Conservation (phyloP, 2,888 invertebrate genomes). For the Oscheius sp. region DNA sequence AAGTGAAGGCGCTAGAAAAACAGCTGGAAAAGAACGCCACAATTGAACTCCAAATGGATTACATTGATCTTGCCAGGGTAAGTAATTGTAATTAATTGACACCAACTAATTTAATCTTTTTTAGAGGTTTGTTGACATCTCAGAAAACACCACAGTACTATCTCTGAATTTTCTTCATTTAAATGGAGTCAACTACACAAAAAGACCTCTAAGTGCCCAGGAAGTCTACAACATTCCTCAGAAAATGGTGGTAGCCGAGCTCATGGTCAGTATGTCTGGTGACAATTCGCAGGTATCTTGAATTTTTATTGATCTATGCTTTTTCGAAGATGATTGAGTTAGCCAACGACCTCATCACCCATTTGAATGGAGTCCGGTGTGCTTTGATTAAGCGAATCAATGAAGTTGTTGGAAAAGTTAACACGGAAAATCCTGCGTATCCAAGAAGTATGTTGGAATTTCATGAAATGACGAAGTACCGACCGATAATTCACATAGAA, state of each 20-base stretch:
- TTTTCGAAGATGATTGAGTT: constrained; percentile 17
- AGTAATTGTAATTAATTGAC: too few species aligned
- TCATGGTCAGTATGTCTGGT: constrained; percentile 17
- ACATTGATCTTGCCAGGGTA: constrained; percentile 10
- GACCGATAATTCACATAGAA: neutral
- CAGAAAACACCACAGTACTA: neutral
- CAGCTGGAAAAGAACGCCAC: neutral
- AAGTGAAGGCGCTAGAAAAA: constrained; percentile 8
- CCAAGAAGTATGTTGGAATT: constrained; percentile 22
- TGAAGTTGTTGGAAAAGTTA: constrained; percentile 5
- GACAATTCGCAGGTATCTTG: constrained; percentile 16
- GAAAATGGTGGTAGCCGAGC: constrained; percentile 17
- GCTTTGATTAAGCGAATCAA: constrained; percentile 10
- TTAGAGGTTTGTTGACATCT: constrained; percentile 10
- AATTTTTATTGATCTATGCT: neutral
- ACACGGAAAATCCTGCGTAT: neutral
- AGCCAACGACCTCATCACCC: constrained; percentile 14
- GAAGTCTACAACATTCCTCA: constrained; percentile 27
- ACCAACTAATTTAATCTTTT: neutral
- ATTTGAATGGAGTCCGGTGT: constrained; percentile 20
- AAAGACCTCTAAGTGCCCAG: constrained; percentile 20
- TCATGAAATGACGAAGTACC: constrained; percentile 3
- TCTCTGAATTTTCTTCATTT: constrained; percentile 5
- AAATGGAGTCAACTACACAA: constrained; percentile 9
- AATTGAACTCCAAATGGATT: constrained; percentile 7